Percentiles rank a stretch among this genome's conserved stretches.
Evolutionary conservation across 2,797 vertebrate genomes (phyloP).

Genomic region (Chromobotia macracanthus): DNA sequence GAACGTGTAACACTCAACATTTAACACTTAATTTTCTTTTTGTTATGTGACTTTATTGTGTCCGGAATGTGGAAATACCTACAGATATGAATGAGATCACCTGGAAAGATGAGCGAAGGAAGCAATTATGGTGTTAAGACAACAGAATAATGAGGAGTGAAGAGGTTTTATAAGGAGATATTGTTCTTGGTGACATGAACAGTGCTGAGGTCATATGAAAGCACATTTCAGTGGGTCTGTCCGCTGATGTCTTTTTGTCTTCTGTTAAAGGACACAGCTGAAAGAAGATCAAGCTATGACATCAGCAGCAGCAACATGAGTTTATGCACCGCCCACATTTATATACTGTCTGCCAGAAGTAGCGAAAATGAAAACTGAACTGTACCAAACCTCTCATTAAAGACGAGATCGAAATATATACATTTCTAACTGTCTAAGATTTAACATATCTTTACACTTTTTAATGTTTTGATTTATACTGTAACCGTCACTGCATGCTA

Average conservation of each 20-base stretch:
- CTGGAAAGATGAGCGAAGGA: background rate
- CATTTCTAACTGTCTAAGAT: background rate
- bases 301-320: conserved; percentile 6
- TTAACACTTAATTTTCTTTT: too few species aligned
- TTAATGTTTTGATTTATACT: conserved; percentile 3
- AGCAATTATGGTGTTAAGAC: background rate
- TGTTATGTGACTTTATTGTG: background rate
- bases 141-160: conserved; percentile 5
- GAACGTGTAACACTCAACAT: too few species aligned
- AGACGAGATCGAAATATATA: background rate
- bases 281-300: conserved; percentile 19
- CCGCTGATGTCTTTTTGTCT: conserved; percentile 30
- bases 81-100: background rate
- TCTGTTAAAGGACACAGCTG: conserved; percentile 31
- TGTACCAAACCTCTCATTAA: background rate
- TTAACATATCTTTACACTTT: background rate
- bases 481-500: background rate
- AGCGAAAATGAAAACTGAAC: background rate
- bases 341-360: conserved; percentile 1
- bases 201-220: background rate
- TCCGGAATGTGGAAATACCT: background rate
- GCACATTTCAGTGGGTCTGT: background rate
- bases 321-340: background rate
- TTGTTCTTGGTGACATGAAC: background rate
- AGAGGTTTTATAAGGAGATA: too few species aligned